Base-by-base conservation (phyloP, 2,113 vertebrate genomes). In the Crypturellus undulatus region DNA sequence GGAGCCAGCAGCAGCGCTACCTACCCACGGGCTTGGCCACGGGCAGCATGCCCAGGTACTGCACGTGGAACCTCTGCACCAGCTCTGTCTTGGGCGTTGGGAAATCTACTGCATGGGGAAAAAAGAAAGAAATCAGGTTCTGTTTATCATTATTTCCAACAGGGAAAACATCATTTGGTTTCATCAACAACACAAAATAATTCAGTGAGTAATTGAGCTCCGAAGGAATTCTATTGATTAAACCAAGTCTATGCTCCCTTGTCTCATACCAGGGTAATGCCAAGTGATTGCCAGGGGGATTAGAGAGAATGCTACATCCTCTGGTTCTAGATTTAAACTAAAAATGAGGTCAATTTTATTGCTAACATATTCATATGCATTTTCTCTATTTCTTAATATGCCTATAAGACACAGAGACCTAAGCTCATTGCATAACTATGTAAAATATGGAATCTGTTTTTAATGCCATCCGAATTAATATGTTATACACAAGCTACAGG, bases 81-180 rank as follows among this genome's bases (percentile, higher is more conserved):
- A 99, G 92, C 97, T 99, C 99, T 4, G 98, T 99, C 99, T 99
- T 99, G 98, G 99, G 99, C 96, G 99, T 99, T 92, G 99, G 99
- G 93, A 99, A 99, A 98, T 99, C 99, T 99, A 98, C 98, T 98
- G 78, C 90, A 97, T 83, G 87, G 96, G 94, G 98, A 96, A 97
- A 94, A 87, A 95, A 49, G 5, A 49, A 22, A 24, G 19, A 49
- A 49, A 80, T 42, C 22, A 68, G 38, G 60, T 92, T 62, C 58
- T 84, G 32, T 78, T 96, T 86, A 94, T 94, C 79, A 63, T 75
- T 18, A 88, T 89, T 92, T 84, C 71, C 47, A 62, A n/a, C 47
- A 73, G 13, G 12, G 19, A 79, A 89, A 80, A 38, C 10, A 1
- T 3, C 22, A 22, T 28, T 59, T 40, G 36, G 45, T 80, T 71